These are phyloP conservation scores for Saccostrea cuccullata DNA, from an alignment of 1,140 invertebrate species.

Conservation along the genomic window DNA sequence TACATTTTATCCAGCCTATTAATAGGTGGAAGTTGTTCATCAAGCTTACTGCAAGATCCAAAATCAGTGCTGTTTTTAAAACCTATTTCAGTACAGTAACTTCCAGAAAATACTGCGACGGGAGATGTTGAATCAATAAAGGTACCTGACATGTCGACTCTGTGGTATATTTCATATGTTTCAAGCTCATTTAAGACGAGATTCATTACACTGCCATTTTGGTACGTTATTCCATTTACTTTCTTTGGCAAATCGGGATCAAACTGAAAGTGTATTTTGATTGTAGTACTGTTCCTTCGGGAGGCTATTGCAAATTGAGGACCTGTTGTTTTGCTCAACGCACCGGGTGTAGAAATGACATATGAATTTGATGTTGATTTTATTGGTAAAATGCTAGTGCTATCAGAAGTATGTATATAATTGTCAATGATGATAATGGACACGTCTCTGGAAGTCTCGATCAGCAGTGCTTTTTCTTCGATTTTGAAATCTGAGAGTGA, in stretches of 20 bases:
- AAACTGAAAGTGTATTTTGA: background rate
- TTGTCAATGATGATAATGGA: background rate
- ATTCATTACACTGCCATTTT: background rate
- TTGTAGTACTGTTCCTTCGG: background rate
- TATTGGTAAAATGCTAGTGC: background rate
- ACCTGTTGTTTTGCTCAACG: background rate
- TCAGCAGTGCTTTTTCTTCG: too few species aligned
- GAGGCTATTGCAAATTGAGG: background rate
- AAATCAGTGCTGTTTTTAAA: background rate
- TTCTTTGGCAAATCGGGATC: background rate
- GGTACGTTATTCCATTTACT: background rate
- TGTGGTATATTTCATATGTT: background rate
- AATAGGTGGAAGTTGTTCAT: too few species aligned
- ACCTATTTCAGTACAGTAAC: background rate
- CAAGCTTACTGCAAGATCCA: too few species aligned
- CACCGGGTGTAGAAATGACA: background rate
- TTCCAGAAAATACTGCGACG: background rate
- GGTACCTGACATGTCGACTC: background rate
- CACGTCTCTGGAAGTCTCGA: background rate
- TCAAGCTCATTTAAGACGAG: background rate
- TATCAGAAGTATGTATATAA: background rate
- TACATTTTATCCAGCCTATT: too few species aligned
- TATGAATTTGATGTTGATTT: background rate
- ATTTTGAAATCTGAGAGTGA: too few species aligned
- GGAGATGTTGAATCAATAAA: background rate